Evolutionary conservation across 2,113 vertebrate genomes (phyloP).

Genomic region (Notiomystis cincta): DNA sequence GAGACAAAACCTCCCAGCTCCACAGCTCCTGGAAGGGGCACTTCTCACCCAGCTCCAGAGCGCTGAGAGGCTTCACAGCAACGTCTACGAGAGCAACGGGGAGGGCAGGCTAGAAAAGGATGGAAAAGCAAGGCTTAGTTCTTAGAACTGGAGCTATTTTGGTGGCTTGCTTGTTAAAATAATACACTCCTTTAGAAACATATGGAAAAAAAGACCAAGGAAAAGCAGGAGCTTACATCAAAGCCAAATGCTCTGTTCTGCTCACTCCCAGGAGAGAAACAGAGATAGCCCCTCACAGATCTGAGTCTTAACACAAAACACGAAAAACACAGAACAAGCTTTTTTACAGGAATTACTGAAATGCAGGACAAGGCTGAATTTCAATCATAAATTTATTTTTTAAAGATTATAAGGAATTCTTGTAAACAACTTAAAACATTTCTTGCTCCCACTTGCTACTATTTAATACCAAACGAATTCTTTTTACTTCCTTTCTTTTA

Average conservation of each 20-base stretch:
- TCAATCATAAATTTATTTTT: not conserved
- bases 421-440: not conserved
- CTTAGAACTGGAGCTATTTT: not conserved
- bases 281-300: not conserved
- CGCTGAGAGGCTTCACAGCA: not conserved
- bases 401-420: not conserved
- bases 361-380: not conserved
- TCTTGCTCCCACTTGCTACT: not conserved
- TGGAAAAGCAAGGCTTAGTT: not conserved
- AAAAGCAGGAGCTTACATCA: not conserved
- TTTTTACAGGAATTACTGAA: not conserved
- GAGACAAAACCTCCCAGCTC: not conserved
- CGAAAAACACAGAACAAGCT: not conserved
- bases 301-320: not conserved
- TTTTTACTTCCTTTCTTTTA: not conserved
- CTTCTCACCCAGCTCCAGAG: not conserved
- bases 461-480: not conserved
- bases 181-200: not conserved
- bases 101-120: not conserved
- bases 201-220: not conserved
- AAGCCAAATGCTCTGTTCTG: not conserved
- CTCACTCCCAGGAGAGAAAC: not conserved
- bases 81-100: fast-evolving
- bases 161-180: not conserved
- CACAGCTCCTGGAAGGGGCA: fast-evolving